Evolutionary conservation across 2,113 vertebrate genomes (phyloP), one percentile per base, ranked within the genome.

Genomic region (Oreocharis arfaki): DNA sequence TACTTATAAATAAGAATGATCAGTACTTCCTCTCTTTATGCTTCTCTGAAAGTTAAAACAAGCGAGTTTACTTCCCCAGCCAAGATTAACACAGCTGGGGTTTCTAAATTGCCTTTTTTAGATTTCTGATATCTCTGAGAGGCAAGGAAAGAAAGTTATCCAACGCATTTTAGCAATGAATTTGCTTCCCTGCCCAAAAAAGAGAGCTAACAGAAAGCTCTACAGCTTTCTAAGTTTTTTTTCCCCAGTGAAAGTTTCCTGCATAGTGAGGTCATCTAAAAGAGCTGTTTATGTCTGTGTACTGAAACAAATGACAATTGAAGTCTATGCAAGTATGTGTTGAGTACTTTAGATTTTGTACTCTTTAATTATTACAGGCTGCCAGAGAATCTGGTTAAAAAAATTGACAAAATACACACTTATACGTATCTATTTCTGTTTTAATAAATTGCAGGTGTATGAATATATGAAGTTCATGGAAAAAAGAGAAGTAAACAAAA

Each of bases 91-190:
- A 44, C 37, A 87, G 39, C 30, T n/a, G 18, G 8, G 39, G 16
- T 87, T 94, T 83, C 79, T 92, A 94, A 89, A 93, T 89, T 93
- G 79, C 13, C 35, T 73, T 86, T 93, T 75, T 94, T n/a, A 37
- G 64, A 24, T 70, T 73, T 55, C 80, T 75, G 23, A 57, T 56
- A 61, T 57, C 7, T 84, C 57, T 61, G 84, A 94, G 24, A 75
- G 64, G 59, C 17, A 82, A 83, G 73, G 17, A 94, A 81, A n/a
- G 7, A 33, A 60, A 88, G 53, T 71, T 71, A 32, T 22, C 80
- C 69, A 90, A 94, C 30, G 17, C 6, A 85, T 83, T 85, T 91
- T n/a, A 85, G 64, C 16, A 74, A 49, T 17, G 18, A 87, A 27
- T 75, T 57, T 69, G 10, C 41, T 52, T 60, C 42, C 77, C 64